phyloP scores from a whole-genome alignment of 2,113 vertebrate genomes.

The Phylloscopus trochilus region DNA sequence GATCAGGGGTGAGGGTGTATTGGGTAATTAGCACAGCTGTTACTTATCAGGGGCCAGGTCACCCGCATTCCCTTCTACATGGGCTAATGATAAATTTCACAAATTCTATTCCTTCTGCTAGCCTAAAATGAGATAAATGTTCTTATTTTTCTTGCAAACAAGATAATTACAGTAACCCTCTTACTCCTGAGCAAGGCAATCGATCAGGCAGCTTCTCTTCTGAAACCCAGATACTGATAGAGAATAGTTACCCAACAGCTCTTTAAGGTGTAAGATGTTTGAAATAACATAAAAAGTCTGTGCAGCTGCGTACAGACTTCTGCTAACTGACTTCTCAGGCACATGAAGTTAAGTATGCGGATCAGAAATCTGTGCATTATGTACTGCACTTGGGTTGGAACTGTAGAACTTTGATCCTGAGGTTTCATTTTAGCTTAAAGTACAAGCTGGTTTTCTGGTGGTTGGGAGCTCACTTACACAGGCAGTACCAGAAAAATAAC shows the following conservation, averaged over 20 bases:
- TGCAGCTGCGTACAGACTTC: neutral
- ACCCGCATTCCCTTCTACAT: neutral
- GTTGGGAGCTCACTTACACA: neutral
- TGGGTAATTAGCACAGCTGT: neutral
- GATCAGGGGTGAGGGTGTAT: neutral
- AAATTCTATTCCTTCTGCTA: neutral
- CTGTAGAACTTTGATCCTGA: neutral
- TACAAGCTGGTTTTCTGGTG: neutral
- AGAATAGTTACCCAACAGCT: neutral
- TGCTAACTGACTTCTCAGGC: neutral
- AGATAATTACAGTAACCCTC: slow-evolving; percentile 27
- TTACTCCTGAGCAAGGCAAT: neutral
- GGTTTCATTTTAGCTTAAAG: neutral
- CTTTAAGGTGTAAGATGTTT: neutral
- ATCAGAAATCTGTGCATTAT: neutral
- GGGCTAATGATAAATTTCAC: neutral
- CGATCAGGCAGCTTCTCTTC: neutral
- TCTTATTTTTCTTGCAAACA: slow-evolving; percentile 39
- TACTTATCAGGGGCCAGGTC: neutral
- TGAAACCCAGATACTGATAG: neutral
- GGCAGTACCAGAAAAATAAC: neutral
- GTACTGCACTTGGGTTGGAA: neutral
- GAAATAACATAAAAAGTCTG: neutral
- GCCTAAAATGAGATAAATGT: slow-evolving; percentile 16
- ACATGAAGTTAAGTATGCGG: neutral